phyloP scores from a whole-genome alignment of 2,113 vertebrate species.

The Pseudorectes ferrugineus region DNA sequence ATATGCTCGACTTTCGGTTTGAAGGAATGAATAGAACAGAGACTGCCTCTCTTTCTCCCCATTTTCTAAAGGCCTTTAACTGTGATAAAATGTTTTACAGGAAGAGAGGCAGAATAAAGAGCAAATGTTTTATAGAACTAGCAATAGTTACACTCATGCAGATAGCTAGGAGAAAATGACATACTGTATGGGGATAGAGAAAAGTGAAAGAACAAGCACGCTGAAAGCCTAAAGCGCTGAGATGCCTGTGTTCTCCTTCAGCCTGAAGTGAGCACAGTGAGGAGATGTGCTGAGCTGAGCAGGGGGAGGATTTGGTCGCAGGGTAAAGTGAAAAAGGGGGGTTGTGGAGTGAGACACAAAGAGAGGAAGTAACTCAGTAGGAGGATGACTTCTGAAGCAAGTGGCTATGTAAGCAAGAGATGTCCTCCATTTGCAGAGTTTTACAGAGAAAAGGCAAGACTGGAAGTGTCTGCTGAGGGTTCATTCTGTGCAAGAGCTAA shows the following conservation, averaged over 20 bases:
- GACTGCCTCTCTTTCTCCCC: background rate
- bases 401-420: background rate
- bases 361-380: background rate
- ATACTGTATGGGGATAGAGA: background rate
- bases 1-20: background rate
- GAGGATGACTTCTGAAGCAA: background rate
- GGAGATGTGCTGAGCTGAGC: background rate
- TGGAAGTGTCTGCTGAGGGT: background rate
- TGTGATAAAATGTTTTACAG: background rate
- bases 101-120: conserved; percentile 22
- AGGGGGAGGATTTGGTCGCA: background rate
- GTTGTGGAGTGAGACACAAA: background rate
- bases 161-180: background rate
- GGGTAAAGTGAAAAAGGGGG: background rate
- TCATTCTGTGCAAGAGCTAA: background rate
- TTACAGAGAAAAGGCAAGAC: background rate
- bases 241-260: background rate
- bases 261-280: background rate
- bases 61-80: conserved; percentile 9
- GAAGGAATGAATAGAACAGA: background rate
- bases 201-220: background rate
- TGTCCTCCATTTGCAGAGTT: background rate
- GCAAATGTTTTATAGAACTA: background rate
- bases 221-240: background rate
- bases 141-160: background rate